phyloP scores from a whole-genome alignment of 2,888 invertebrate genomes.

The Leucoma salicis region DNA sequence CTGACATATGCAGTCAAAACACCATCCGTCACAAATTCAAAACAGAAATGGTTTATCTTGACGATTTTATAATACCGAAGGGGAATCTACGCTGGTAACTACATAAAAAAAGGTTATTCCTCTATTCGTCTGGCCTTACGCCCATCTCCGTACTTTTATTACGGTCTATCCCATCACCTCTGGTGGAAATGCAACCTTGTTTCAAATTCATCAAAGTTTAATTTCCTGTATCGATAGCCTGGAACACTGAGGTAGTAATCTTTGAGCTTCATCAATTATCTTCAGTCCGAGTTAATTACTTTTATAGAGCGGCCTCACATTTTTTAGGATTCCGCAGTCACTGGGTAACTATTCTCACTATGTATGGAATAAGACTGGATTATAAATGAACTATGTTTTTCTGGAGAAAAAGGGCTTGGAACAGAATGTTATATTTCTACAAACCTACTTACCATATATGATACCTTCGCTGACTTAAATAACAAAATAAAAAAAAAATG shows the following conservation, averaged over 20 bases:
- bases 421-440: not conserved
- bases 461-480: no score
- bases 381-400: conserved; percentile 1
- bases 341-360: conserved; percentile 46
- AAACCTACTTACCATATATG: not conserved
- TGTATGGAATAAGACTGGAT: conserved; percentile 18
- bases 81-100: conserved; percentile 49
- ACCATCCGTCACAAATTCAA: conserved; percentile 63
- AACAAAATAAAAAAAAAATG: no score
- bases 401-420: conserved; percentile 1
- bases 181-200: conserved; percentile 28
- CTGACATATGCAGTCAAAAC: conserved; percentile 47
- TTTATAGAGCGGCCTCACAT: conserved; percentile 70
- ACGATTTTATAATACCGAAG: conserved; percentile 77
- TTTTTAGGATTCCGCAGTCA: conserved; percentile 39
- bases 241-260: conserved; percentile 67
- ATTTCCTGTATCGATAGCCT: conserved; percentile 22
- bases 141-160: conserved; percentile 68
- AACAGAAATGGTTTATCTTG: conserved; percentile 66
- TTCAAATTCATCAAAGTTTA: conserved; percentile 16
- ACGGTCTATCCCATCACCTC: conserved; percentile 29
- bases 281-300: conserved; percentile 79
- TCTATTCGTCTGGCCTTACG: conserved; percentile 64
- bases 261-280: conserved; percentile 80
- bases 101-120: conserved; percentile 57